phyloP scores from a whole-genome alignment of 2,888 invertebrate species.

The Anthrax anthrax region DNA sequence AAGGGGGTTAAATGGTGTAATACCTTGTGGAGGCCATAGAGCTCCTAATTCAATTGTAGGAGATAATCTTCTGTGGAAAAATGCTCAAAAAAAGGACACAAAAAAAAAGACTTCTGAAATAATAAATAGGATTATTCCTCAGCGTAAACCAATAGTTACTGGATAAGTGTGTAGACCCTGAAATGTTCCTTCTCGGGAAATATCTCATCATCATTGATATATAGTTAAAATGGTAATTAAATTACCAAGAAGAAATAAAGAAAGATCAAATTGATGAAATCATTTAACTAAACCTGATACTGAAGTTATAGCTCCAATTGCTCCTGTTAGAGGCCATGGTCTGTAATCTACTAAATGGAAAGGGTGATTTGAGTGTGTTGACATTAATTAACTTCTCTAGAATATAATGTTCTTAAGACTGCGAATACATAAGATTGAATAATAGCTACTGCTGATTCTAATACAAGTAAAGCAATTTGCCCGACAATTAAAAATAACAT shows the following conservation, averaged over 20 bases:
- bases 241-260: constrained; percentile 39
- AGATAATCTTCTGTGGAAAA: constrained; percentile 30
- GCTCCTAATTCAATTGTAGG: constrained; percentile 43
- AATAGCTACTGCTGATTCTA: constrained; percentile 41
- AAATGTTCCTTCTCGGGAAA: constrained; percentile 49
- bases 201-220: constrained; percentile 57
- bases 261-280: constrained; percentile 42
- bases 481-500: constrained; percentile 23
- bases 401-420: constrained; percentile 49
- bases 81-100: constrained; percentile 43
- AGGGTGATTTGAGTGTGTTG: constrained; percentile 43
- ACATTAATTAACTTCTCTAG: constrained; percentile 48
- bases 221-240: constrained; percentile 36
- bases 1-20: constrained; percentile 49
- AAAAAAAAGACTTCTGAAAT: constrained; percentile 51
- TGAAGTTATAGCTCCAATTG: constrained; percentile 42
- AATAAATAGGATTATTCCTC: constrained; percentile 62
- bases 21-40: constrained; percentile 49
- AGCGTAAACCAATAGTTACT: constrained; percentile 44
- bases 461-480: constrained; percentile 34
- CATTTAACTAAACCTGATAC: constrained; percentile 45
- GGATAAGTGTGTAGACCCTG: constrained; percentile 48
- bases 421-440: constrained; percentile 48
- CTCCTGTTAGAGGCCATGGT: constrained; percentile 47
- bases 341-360: constrained; percentile 52